Percentiles rank a stretch among this genome's conserved stretches.
These are phyloP conservation scores for Aproaerema taeniolella DNA, from an alignment of 2,888 invertebrate genomes.

Conservation along the genomic window DNA sequence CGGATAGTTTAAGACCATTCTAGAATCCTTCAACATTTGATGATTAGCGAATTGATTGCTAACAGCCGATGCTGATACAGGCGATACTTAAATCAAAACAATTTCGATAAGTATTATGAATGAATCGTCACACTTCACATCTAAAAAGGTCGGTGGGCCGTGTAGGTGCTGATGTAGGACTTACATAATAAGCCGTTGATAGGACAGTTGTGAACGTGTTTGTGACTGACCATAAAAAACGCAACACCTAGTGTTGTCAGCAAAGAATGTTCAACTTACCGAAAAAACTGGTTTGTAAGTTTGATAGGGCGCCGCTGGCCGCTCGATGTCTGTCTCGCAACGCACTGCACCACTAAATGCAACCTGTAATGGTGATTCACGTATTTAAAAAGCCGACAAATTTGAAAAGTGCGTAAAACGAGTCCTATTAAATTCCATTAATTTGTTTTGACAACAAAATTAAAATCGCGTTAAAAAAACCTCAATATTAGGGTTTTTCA, in stretches of 20 bases:
- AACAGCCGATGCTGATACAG: no score
- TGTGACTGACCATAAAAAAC: background rate
- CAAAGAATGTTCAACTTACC: constrained; percentile 7
- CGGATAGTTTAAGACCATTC: no score
- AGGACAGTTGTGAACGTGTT: background rate
- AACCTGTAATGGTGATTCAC: constrained; percentile 8
- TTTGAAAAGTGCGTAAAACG: background rate
- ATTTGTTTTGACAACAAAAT: constrained; percentile 14
- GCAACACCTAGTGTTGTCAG: background rate
- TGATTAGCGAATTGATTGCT: no score
- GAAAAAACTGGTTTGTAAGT: constrained; percentile 12
- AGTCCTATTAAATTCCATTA: constrained; percentile 1
- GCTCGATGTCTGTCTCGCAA: constrained; percentile 5
- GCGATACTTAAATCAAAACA: no score
- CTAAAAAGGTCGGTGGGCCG: constrained; percentile 1
- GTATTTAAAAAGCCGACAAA: constrained; percentile 5
- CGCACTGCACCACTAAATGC: constrained; percentile 5
- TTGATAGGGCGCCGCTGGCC: no score
- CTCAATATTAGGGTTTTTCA: background rate
- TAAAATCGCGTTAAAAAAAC: constrained; percentile 1
- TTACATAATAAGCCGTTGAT: constrained; percentile 5
- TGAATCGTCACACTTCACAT: background rate
- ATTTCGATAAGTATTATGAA: no score
- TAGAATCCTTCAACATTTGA: no score
- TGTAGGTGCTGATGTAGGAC: constrained; percentile 1